Percentiles rank a stretch among this genome's conserved stretches.
These are phyloP conservation scores for Peribatodes rhomboidaria DNA, from an alignment of 2,888 invertebrate genomes.

Conservation along the genomic window DNA sequence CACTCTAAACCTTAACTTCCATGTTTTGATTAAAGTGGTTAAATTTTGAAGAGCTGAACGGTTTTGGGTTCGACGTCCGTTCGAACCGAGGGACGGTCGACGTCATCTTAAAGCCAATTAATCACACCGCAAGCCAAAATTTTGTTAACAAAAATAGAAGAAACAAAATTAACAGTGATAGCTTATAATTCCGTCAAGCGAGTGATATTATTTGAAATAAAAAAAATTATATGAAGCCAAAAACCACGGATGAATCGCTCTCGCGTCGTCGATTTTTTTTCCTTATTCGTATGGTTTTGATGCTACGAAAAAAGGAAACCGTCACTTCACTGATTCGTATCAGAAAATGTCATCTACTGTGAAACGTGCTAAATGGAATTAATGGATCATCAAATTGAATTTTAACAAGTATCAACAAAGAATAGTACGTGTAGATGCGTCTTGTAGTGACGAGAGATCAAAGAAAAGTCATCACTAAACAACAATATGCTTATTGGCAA, in stretches of 20 bases:
- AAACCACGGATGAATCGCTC: constrained; percentile 81
- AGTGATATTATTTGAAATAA: constrained; percentile 76
- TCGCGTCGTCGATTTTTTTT: constrained; percentile 50
- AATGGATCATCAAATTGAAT: neutral
- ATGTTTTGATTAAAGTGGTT: constrained; percentile 74
- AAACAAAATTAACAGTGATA: constrained; percentile 79
- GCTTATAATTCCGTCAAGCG: constrained; percentile 81
- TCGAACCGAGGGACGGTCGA: constrained; percentile 52
- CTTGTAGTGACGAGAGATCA: neutral
- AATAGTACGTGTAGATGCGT: no score
- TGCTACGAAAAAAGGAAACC: constrained; percentile 15
- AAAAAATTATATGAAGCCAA: constrained; percentile 83
- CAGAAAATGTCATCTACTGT: constrained; percentile 33
- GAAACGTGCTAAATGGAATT: neutral
- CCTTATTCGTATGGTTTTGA: constrained; percentile 6
- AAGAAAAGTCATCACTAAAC: neutral
- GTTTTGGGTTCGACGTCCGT: constrained; percentile 59
- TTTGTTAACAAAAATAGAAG: constrained; percentile 78
- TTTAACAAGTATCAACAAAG: no score
- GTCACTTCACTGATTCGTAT: constrained; percentile 42
- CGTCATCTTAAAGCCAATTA: constrained; percentile 78
- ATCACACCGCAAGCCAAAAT: constrained; percentile 85
- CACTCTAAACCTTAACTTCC: constrained; percentile 86
- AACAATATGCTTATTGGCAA: neutral
- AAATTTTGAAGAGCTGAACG: constrained; percentile 81